phyloP scores from a whole-genome alignment of 2,113 vertebrate species.

The Tragelaphus buxtoni region DNA sequence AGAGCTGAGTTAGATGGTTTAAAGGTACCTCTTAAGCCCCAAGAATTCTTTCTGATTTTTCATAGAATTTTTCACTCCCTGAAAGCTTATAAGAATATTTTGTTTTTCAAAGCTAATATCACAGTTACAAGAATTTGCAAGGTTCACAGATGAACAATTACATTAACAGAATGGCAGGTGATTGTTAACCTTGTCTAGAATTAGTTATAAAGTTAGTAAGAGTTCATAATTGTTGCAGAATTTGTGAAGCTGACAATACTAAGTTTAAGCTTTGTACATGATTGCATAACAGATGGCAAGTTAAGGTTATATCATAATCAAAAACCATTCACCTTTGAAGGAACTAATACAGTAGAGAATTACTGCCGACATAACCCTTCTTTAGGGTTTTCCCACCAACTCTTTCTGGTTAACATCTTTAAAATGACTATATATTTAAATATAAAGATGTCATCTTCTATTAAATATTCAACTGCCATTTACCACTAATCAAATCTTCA shows the following conservation, averaged over 20 bases:
- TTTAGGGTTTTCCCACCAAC: slow-evolving; percentile 5
- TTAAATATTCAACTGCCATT: slow-evolving; percentile 28
- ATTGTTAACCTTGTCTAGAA: slow-evolving; percentile 25
- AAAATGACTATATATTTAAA: slow-evolving; percentile 23
- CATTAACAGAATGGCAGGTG: slow-evolving; percentile 13
- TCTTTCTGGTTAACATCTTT: slow-evolving; percentile 18
- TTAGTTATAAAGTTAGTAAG: neutral
- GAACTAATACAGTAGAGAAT: slow-evolving; percentile 40
- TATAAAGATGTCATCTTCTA: slow-evolving; percentile 43
- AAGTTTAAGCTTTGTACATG: slow-evolving; percentile 35
- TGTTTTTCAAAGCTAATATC: slow-evolving; percentile 47
- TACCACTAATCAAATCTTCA: slow-evolving; percentile 57
- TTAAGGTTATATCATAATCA: slow-evolving; percentile 60
- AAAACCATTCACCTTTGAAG: slow-evolving; percentile 61
- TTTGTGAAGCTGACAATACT: slow-evolving; percentile 59
- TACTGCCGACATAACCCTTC: slow-evolving; percentile 42
- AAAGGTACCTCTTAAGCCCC: neutral
- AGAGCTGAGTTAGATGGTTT: neutral
- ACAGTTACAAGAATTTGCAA: slow-evolving; percentile 11
- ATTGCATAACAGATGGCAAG: slow-evolving; percentile 58
- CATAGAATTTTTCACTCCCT: slow-evolving; percentile 43
- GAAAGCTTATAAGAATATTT: slow-evolving; percentile 38
- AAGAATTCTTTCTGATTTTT: neutral
- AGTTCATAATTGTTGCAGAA: slow-evolving; percentile 42
- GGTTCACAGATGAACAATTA: neutral